These are phyloP conservation scores for Odobenus rosmarus DNA, from an alignment of 2,113 vertebrate genomes.

Conservation along the genomic window DNA sequence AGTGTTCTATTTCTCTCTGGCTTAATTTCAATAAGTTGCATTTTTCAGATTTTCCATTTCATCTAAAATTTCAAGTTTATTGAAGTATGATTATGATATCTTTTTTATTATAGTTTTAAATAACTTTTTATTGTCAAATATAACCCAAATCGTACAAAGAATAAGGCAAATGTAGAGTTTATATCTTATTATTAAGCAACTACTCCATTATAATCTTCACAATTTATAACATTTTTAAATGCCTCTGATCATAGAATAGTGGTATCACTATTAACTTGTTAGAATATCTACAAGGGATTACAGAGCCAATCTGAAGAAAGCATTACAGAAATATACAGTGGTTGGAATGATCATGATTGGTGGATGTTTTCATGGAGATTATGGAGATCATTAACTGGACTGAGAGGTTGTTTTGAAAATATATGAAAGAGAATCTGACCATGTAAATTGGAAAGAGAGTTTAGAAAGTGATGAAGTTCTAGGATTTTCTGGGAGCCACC, in stretches of 20 bases:
- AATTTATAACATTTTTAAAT: not conserved
- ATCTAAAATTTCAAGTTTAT: not conserved
- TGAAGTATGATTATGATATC: not conserved
- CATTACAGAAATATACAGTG: not conserved
- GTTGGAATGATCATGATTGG: fast-evolving
- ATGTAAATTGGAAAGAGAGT: not conserved
- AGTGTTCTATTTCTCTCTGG: not conserved
- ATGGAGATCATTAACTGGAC: not conserved
- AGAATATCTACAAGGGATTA: not conserved
- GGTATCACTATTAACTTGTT: not conserved
- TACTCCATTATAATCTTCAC: not conserved
- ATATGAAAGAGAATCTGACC: not conserved
- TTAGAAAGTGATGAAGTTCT: not conserved
- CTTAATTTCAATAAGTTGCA: not conserved
- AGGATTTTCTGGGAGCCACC: not conserved
- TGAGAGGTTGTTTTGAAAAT: not conserved
- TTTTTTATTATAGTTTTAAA: not conserved
- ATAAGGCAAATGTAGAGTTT: not conserved
- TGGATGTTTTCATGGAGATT: too few relatives aligned
- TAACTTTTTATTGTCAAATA: not conserved
- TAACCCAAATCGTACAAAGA: not conserved
- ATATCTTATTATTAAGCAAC: not conserved
- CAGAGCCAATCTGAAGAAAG: not conserved
- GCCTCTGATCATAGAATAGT: not conserved
- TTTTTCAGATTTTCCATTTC: not conserved